Percentiles rank a stretch among this genome's conserved stretches.
These are phyloP conservation scores for Xiphias gladius DNA, from an alignment of 2,113 vertebrate species.

Conservation along the genomic window DNA sequence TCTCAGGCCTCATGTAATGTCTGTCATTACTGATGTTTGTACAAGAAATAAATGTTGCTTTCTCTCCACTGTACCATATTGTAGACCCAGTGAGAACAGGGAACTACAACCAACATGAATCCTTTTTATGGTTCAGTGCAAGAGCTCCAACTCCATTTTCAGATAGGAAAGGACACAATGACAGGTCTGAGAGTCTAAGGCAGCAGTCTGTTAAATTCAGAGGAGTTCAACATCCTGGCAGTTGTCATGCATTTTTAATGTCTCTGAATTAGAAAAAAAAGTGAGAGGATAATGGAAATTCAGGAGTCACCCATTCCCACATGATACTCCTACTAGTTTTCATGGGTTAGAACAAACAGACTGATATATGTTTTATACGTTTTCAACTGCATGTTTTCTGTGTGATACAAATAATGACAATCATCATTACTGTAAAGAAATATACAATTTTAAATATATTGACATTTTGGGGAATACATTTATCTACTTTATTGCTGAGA, in stretches of 20 bases:
- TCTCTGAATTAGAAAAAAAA: constrained; percentile 31
- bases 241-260: constrained; percentile 63
- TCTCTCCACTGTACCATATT: constrained; percentile 1
- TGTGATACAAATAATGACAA: too few relatives aligned
- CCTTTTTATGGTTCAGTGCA: constrained; percentile 38
- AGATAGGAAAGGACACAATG: constrained; percentile 54
- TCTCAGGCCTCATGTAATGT: background rate
- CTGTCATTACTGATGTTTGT: constrained; percentile 15
- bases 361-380: background rate
- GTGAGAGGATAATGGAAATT: constrained; percentile 39
- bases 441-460: background rate
- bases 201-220: constrained; percentile 56
- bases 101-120: constrained; percentile 34
- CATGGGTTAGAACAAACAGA: background rate
- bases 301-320: constrained; percentile 1
- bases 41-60: background rate
- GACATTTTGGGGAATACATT: too few relatives aligned
- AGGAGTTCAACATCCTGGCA: constrained; percentile 52
- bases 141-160: constrained; percentile 43
- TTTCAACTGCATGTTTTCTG: background rate
- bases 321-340: background rate
- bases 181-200: constrained; percentile 53
- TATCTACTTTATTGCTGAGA: too few relatives aligned
- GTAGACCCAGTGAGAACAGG: background rate
- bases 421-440: background rate